Evolutionary conservation across 2,888 invertebrate species (phyloP), one percentile per base, ranked within the genome.

Genomic region (Theretra japonica): DNA sequence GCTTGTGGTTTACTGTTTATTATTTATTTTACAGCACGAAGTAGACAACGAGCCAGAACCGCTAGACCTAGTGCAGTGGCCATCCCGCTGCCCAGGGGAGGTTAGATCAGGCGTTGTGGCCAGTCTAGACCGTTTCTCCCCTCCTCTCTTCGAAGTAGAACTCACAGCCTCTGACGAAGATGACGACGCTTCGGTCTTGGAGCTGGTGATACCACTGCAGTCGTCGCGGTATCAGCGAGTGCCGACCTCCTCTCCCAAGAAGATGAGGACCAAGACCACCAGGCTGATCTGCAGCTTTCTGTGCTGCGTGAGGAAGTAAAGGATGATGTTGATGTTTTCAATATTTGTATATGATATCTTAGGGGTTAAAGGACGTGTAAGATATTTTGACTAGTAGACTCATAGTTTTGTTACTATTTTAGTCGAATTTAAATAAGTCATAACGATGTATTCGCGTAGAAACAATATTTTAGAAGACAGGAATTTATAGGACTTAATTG

Each of bases 101-200:
- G 62, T 73, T 28, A 58, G 73, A 28, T 73, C 77, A 4, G 56
- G 79, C 72, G 65, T 74, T 75, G 77, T 56, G 57, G 73, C 53
- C 15, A 76, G 79, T n/a, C 79, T 82, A 0, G 91, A 87, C 56
- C 84, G 90, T 0, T 81, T 86, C 0, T 91, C 93, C 0, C 90
- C 94, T 0, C 90, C 90, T 0, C 88, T 94, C 2, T 90, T 83
- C 73, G 94, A 93, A 76, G 89, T 94, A 4, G 94, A 94, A 72
- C 83, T 94, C 4, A 93, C 94, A 0, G 91, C 94, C 0, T 94
- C 94, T 0, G 94, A 94, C 28, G 94, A 94, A 77, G 94, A 94
- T 1, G 93, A 93, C 21, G 94, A 94, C 41, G 85, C 75, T 0
- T 93, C 94, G 0, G 88, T 92, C 0, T 76, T 94, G 1, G 94